phyloP scores from a whole-genome alignment of 2,113 vertebrate genomes.

The Ochotona curzoniae region DNA sequence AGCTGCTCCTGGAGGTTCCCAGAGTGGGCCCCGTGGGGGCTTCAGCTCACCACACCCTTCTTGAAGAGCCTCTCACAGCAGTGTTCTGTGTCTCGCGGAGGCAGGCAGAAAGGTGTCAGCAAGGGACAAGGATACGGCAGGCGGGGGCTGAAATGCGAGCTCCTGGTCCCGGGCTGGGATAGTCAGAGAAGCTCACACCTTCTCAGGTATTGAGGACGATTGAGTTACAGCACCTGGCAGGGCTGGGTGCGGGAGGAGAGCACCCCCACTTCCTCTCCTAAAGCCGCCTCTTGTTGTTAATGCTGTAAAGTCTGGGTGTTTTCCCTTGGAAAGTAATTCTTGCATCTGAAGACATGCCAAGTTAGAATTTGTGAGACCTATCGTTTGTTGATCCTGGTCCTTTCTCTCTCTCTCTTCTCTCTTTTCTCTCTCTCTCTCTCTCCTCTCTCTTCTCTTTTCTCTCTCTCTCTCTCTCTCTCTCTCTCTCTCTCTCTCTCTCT shows the following conservation, averaged over 20 bases:
- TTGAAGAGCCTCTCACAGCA: too few species aligned
- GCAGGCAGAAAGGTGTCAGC: conserved; percentile 53
- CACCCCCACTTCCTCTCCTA: conserved; percentile 46
- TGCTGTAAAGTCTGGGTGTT: neutral
- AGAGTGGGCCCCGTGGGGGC: conserved; percentile 10
- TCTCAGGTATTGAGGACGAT: conserved; percentile 74
- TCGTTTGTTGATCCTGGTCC: too few species aligned
- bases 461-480: too few species aligned
- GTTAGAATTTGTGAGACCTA: neutral
- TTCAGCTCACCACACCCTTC: conserved; percentile 51
- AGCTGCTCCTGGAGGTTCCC: conserved; percentile 37
- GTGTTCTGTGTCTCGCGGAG: conserved; percentile 45
- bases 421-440: too few species aligned
- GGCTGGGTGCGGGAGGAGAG: neutral
- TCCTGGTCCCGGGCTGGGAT: conserved; percentile 69
- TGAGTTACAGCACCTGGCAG: conserved; percentile 63
- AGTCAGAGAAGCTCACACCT: conserved; percentile 74
- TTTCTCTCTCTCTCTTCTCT: too few species aligned
- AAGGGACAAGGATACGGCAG: conserved; percentile 54
- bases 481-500: too few species aligned
- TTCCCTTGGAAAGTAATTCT: conserved; percentile 48
- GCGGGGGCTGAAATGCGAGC: conserved; percentile 72
- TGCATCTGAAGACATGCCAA: conserved; percentile 5
- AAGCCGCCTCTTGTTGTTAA: neutral
- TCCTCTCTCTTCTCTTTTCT: too few species aligned